Evolutionary conservation across 2,888 invertebrate species (phyloP).

Genomic region (Nymphalis urticae): DNA sequence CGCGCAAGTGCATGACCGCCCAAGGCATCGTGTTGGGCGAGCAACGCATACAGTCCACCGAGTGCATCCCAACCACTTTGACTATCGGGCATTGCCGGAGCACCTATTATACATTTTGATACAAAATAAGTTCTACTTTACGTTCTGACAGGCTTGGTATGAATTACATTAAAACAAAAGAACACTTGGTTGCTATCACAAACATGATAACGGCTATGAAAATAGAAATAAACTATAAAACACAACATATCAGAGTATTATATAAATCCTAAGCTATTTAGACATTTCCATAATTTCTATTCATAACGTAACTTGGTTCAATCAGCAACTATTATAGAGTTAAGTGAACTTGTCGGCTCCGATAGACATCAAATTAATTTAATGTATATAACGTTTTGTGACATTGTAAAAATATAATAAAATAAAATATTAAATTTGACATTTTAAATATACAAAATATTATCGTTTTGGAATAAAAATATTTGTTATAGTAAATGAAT

Average conservation of each 20-base stretch:
- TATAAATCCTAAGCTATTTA: background rate
- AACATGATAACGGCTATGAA: too few species aligned
- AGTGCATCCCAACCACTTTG: slow-evolving; percentile 69
- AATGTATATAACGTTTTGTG: background rate
- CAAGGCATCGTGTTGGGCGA: slow-evolving; percentile 84
- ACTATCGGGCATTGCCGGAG: slow-evolving; percentile 50
- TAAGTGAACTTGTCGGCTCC: slow-evolving; percentile 5
- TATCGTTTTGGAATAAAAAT: background rate
- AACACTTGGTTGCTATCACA: too few species aligned
- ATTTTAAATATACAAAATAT: background rate
- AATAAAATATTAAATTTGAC: background rate
- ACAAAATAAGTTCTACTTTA: background rate
- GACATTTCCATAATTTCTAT: background rate
- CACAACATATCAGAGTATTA: background rate
- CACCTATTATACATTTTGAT: background rate
- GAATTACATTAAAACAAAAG: too few species aligned
- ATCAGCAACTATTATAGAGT: slow-evolving; percentile 8
- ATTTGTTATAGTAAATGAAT: too few species aligned
- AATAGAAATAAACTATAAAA: too few species aligned
- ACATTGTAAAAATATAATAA: background rate
- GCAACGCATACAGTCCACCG: slow-evolving; percentile 83
- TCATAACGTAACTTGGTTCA: background rate
- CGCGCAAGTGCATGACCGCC: slow-evolving; percentile 87
- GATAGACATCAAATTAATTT: background rate
- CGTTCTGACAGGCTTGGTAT: background rate